Evolutionary conservation across 2,797 vertebrate genomes (phyloP).

Genomic region (Nannoperca obscura): DNA sequence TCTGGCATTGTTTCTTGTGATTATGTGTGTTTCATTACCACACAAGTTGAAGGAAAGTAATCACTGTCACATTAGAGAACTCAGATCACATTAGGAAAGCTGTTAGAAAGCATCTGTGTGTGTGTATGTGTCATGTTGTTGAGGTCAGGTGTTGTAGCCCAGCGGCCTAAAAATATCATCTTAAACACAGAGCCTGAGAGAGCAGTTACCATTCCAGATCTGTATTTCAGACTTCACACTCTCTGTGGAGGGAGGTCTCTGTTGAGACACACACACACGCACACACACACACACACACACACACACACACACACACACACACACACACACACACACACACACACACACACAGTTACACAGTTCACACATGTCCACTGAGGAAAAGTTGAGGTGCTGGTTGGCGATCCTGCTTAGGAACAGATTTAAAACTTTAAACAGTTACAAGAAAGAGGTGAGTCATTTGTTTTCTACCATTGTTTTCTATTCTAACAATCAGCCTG

Average conservation of each 20-base stretch:
- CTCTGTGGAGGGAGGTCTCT: conserved; percentile 15
- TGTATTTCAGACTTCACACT: conserved; percentile 35
- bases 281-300: conserved; percentile 16
- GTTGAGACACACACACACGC: conserved; percentile 11
- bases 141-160: conserved; percentile 71
- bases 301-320: conserved; percentile 7
- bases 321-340: conserved; percentile 1
- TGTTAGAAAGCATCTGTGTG: conserved; percentile 11
- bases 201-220: conserved; percentile 62
- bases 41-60: conserved; percentile 34
- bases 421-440: conserved; percentile 30
- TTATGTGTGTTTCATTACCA: conserved; percentile 9
- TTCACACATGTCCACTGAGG: conserved; percentile 21
- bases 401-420: conserved; percentile 18
- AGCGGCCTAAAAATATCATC: conserved; percentile 84
- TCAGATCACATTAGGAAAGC: conserved; percentile 50
- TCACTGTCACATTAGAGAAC: conserved; percentile 56
- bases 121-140: conserved; percentile 40
- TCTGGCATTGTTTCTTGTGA: conserved; percentile 20
- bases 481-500: background rate
- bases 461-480: background rate
- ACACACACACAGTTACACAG: conserved; percentile 8
- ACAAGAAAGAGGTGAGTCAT: conserved; percentile 48
- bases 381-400: conserved; percentile 44
- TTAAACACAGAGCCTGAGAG: conserved; percentile 62